phyloP scores from a whole-genome alignment of 2,888 invertebrate species.

The Caenorhabditis afra region DNA sequence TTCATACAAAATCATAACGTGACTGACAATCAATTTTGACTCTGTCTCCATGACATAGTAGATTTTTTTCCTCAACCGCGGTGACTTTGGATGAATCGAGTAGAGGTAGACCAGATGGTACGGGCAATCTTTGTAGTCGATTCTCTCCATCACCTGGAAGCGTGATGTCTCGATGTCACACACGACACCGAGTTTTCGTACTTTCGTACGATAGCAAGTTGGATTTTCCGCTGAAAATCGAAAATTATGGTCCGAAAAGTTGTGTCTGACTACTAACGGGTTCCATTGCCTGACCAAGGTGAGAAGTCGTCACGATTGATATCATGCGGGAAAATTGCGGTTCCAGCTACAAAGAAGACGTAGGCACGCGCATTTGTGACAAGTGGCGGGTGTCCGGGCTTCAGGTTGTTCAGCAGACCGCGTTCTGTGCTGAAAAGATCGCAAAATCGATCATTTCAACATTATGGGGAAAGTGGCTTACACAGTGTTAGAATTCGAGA shows the following conservation, averaged over 20 bases:
- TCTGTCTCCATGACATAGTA: slow-evolving; percentile 71
- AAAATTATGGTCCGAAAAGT: not conserved
- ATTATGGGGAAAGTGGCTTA: slow-evolving; percentile 24
- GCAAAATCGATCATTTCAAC: not conserved
- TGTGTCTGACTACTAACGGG: not conserved
- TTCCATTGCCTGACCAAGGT: slow-evolving; percentile 69
- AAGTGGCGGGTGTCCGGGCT: slow-evolving; percentile 65
- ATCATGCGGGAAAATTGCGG: slow-evolving; percentile 65
- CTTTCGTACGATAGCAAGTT: slow-evolving; percentile 66
- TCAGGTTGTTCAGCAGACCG: slow-evolving; percentile 55
- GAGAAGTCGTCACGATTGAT: slow-evolving; percentile 71
- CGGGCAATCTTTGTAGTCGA: slow-evolving; percentile 61
- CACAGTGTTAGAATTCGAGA: slow-evolving; percentile 63
- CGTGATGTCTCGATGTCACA: slow-evolving; percentile 21
- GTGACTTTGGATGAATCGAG: slow-evolving; percentile 63
- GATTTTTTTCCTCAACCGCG: slow-evolving; percentile 65
- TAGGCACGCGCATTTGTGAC: slow-evolving; percentile 65
- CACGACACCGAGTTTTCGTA: slow-evolving; percentile 56
- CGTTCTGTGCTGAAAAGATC: slow-evolving; percentile 58
- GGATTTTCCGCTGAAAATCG: slow-evolving; percentile 44
- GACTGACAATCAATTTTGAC: slow-evolving; percentile 65
- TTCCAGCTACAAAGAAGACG: slow-evolving; percentile 67
- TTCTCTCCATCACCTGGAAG: slow-evolving; percentile 31
- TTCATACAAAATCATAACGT: slow-evolving; percentile 68
- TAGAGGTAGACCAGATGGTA: slow-evolving; percentile 65